phyloP scores from a whole-genome alignment of 1,140 invertebrate genomes.

The Drosophila simulans region DNA sequence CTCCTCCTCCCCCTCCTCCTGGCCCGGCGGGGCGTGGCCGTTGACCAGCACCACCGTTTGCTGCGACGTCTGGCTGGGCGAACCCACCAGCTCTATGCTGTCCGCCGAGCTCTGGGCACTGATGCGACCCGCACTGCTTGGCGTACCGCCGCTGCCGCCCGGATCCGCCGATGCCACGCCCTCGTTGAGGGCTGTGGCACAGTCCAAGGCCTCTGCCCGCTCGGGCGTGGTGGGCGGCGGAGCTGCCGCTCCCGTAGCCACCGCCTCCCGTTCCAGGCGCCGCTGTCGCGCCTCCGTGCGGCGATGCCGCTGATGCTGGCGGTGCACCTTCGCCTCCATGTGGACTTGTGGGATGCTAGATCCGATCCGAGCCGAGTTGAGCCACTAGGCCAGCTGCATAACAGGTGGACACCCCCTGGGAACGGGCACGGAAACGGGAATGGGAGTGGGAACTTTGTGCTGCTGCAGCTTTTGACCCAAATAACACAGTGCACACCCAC shows the following conservation, averaged over 20 bases:
- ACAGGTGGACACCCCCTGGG: constrained; percentile 63
- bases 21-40: constrained; percentile 67
- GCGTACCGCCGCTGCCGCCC: constrained; percentile 36
- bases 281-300: constrained; percentile 76
- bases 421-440: constrained; percentile 1
- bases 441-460: constrained; percentile 30
- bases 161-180: constrained; percentile 10
- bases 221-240: constrained; percentile 43
- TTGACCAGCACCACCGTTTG: constrained; percentile 79
- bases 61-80: constrained; percentile 73
- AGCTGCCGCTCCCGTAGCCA: constrained; percentile 35
- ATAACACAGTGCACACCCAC: constrained; percentile 56
- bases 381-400: constrained; percentile 57
- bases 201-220: constrained; percentile 44
- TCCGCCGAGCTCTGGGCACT: constrained; percentile 74
- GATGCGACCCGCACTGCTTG: constrained; percentile 62
- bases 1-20: constrained; percentile 15
- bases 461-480: constrained; percentile 71
- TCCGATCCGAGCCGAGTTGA: constrained; percentile 1
- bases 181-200: constrained; percentile 66
- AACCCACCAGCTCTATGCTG: constrained; percentile 72
- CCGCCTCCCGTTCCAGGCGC: constrained; percentile 67
- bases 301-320: constrained; percentile 76
- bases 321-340: constrained; percentile 82
- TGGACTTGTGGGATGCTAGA: neutral